Evolutionary conservation across 2,113 vertebrate species (phyloP), one percentile per base, ranked within the genome.

Genomic region (Larimichthys crocea): DNA sequence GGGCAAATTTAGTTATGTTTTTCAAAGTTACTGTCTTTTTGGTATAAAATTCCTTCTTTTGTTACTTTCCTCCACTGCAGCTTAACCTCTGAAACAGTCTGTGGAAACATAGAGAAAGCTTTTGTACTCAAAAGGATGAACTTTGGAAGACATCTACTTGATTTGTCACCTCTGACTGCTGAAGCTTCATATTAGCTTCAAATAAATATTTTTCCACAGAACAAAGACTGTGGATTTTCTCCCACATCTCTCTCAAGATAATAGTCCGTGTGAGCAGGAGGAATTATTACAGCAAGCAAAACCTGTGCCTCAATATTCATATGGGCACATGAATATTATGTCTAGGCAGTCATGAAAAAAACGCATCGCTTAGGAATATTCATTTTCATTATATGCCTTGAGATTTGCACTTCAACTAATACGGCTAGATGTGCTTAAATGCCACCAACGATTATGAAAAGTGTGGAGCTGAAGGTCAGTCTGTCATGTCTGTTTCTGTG

Each of bases 401-500:
- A 53, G 57, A 42, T 79, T 60, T 73, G 24, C 24, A 68, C 49
- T 31, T 20, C 3, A 10, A 69, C 22, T 61, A 50, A 48, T 35
- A 74, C 19, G 49, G 29, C 56, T 49, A 16, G 31, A 69, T 69
- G 7, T 73, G 74, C 65, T 67, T 49, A 60, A 63, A 79, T 26
- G 46, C 29, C 74, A 42, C 52, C 20, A 26, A 16, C 74, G 29
- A 74, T 70, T 52, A 70, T 60, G 40, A 53, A 42, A 55, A 66
- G 64, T 69, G 56, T 55, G 66, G 49, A 48, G 46, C 3, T 55
- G n/a, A 85, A 64, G 53, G 74, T 81, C 59, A 67, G 8, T 53
- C 46, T 69, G 31, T 6, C 59, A 6, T 55, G 17, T 74, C 0
- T 67, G 24, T 82, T 76, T 62, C 26, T 69, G 93, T 80, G 14